These are phyloP conservation scores for Crypturellus undulatus DNA, from an alignment of 2,113 vertebrate genomes.

Conservation along the genomic window DNA sequence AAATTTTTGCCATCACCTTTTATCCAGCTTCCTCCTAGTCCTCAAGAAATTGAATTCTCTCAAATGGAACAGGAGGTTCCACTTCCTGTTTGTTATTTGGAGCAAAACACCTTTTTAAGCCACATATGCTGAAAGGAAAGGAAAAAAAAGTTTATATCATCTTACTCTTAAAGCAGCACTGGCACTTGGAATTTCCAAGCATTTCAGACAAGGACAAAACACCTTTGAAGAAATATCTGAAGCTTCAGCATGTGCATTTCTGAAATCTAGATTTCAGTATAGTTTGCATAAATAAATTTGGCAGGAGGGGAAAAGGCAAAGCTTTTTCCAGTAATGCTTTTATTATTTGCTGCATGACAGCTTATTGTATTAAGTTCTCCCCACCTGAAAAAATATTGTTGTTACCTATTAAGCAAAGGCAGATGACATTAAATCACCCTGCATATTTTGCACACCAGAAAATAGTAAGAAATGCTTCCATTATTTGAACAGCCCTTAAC, in stretches of 20 bases:
- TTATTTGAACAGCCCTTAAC: not conserved
- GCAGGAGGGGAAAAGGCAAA: not conserved
- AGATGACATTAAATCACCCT: not conserved
- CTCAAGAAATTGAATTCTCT: not conserved
- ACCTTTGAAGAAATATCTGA: not conserved
- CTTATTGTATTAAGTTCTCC: not conserved
- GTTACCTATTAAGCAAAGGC: not conserved
- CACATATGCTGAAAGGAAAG: not conserved
- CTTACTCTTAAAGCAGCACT: not conserved
- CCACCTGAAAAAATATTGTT: not conserved
- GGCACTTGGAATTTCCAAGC: not conserved
- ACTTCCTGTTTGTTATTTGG: not conserved
- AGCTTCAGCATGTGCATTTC: not conserved
- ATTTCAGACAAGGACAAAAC: not conserved
- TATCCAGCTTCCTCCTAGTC: not conserved
- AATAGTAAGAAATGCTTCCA: not conserved
- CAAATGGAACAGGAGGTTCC: not conserved
- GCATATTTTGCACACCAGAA: fast-evolving
- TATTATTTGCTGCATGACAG: not conserved
- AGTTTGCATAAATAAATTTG: not conserved
- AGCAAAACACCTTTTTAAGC: not conserved
- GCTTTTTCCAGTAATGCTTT: not conserved
- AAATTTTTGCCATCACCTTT: not conserved
- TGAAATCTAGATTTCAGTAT: not conserved
- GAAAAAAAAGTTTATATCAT: not conserved